A percentile compares a stretch with the other conserved stretches of the same genome.
These are phyloP conservation scores for Trilocha varians DNA, from an alignment of 2,888 invertebrate genomes.

Conservation along the genomic window DNA sequence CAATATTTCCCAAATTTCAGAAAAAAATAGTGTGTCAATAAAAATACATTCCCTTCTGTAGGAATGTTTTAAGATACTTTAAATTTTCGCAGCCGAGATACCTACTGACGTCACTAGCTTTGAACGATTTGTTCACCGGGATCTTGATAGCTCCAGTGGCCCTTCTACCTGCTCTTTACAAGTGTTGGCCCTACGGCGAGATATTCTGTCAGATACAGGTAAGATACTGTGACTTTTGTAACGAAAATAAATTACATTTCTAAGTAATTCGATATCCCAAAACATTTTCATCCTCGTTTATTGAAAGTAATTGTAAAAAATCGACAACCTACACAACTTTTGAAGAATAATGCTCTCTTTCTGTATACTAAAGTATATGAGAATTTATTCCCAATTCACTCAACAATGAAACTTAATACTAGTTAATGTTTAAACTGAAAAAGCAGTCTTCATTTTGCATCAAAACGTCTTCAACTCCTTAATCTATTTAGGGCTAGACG, in stretches of 20 bases:
- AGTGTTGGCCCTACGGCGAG: slow-evolving; percentile 94
- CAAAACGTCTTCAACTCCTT: too few species aligned
- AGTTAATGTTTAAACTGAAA: not conserved
- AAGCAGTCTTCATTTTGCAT: not conserved
- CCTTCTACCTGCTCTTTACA: slow-evolving; percentile 85
- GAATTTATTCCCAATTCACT: too few species aligned
- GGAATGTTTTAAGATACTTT: not conserved
- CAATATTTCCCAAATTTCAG: too few species aligned
- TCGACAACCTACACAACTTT: too few species aligned
- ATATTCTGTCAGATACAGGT: slow-evolving; percentile 94
- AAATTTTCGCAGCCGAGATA: slow-evolving; percentile 81
- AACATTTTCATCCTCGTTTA: too few species aligned
- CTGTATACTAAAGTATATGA: too few species aligned
- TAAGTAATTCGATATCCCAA: too few species aligned
- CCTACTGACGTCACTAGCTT: slow-evolving; percentile 87
- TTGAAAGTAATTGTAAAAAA: too few species aligned
- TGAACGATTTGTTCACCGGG: slow-evolving; percentile 91
- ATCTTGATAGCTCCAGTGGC: slow-evolving; percentile 90
- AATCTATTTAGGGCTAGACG: slow-evolving; percentile 51
- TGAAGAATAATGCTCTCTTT: too few species aligned
- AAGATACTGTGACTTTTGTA: too few species aligned
- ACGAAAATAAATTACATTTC: too few species aligned
- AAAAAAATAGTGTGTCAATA: not conserved
- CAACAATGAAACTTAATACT: too few species aligned
- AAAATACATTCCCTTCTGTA: not conserved